Percentiles rank a stretch among this genome's conserved stretches.
phyloP scores from a whole-genome alignment of 2,888 invertebrate genomes.

The Copidosoma aretas region DNA sequence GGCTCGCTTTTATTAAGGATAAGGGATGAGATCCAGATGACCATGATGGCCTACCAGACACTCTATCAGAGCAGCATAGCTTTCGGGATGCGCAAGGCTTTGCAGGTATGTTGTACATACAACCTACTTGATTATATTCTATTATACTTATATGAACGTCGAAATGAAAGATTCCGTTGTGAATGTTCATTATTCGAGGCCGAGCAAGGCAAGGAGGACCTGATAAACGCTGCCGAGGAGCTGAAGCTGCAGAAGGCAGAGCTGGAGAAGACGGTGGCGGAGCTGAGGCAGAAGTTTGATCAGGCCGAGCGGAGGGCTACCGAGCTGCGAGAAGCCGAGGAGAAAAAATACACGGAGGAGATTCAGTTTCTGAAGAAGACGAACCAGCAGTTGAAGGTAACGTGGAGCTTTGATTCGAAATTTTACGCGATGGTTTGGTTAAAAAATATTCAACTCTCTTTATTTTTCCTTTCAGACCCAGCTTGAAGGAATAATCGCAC shows the following conservation, averaged over 20 bases:
- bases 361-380: conserved; percentile 91
- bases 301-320: conserved; percentile 82
- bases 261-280: conserved; percentile 64
- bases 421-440: too few relatives aligned
- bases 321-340: conserved; percentile 86
- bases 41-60: conserved; percentile 95
- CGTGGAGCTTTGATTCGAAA: too few relatives aligned
- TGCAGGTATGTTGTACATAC: conserved; percentile 69
- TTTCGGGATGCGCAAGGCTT: conserved; percentile 97
- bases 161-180: too few relatives aligned
- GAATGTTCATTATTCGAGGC: conserved; percentile 68
- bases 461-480: conserved; percentile 73
- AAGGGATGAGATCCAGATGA: conserved; percentile 95
- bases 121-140: not conserved
- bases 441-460: not conserved
- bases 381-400: conserved; percentile 89
- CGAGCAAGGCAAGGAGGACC: conserved; percentile 86
- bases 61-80: conserved; percentile 97
- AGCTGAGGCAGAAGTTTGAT: conserved; percentile 77
- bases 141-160: not conserved
- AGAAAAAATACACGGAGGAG: conserved; percentile 91
- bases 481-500: conserved; percentile 92
- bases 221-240: conserved; percentile 76
- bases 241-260: conserved; percentile 72
- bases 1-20: conserved; percentile 91